Percentiles rank a stretch among this genome's conserved stretches.
Conservation (phyloP, 92 coral and sea anemone species). For the Nematostella vectensis region DNA sequence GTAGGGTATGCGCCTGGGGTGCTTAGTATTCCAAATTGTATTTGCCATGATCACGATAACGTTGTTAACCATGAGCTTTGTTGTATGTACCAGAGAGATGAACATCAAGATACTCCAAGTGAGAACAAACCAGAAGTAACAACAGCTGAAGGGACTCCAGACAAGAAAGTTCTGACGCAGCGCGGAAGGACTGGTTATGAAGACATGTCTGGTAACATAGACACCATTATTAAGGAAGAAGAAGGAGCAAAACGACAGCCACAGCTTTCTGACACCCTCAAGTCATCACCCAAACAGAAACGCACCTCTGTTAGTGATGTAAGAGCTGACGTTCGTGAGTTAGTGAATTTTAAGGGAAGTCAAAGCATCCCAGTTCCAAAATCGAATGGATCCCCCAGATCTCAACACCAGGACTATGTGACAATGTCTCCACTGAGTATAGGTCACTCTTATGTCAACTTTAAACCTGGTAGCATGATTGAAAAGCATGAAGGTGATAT, state of each 20-base stretch:
- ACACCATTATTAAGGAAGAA: constrained; percentile 5
- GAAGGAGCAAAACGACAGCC: background rate
- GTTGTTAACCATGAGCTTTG: too few species aligned
- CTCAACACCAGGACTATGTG: constrained; percentile 15
- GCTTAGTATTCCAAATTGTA: too few species aligned
- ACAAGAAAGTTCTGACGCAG: constrained; percentile 4
- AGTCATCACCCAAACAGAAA: constrained; percentile 44
- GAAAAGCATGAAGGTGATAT: constrained; percentile 1
- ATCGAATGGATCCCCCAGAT: constrained; percentile 5
- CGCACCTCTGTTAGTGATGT: constrained; percentile 21
- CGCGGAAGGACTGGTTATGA: constrained; percentile 14
- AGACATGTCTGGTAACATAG: constrained; percentile 18
- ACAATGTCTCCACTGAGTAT: constrained; percentile 1
- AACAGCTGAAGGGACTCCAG: background rate
- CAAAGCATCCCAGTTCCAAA: background rate
- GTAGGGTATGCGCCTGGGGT: too few species aligned
- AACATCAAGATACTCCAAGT: too few species aligned
- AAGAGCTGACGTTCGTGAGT: constrained; percentile 42
- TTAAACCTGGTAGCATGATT: constrained; percentile 1
- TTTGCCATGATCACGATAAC: too few species aligned
- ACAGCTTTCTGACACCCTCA: background rate
- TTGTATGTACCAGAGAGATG: too few species aligned
- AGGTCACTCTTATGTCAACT: constrained; percentile 13
- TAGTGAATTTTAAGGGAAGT: constrained; percentile 27
- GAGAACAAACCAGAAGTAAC: background rate